Evolutionary conservation across 2,888 invertebrate species (phyloP), one percentile per base, ranked within the genome.

Genomic region (Ormyrus thymus): DNA sequence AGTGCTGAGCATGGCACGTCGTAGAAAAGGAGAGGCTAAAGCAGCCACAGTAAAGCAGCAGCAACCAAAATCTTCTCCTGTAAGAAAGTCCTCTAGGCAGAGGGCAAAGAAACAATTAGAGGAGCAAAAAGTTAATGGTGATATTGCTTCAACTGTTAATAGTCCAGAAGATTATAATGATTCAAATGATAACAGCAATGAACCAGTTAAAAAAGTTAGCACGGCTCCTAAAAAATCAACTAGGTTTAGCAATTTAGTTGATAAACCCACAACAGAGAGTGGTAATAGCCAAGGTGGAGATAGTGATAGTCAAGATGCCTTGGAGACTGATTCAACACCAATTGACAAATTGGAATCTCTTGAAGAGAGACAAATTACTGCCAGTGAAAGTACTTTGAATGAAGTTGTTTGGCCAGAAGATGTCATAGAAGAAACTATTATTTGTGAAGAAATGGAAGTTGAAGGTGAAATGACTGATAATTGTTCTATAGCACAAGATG

Each of bases 381-480:
- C 73, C 45, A 79, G 76, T 43, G 84, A 83, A 11, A 61, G 81
- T 10, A 78, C 79, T 4, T 76, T 84, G 5, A 77, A 80, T 8
- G 81, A 84, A 73, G 81, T 86, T 64, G 45, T 78, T 61, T 78
- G 76, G 78, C 61, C 81, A 4, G 29, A 88, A 62, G 88, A 88
- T 64, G 86, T 90, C 0, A 87, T 89, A 51, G 90, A 90, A 77
- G 90, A 90, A 73, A 90, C 90, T 8, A 87, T 90, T 74, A 87
- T 90, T 55, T 90, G 90, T 69, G 90, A 89, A 78, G 89, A 89
- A 74, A 88, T 90, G 88, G 90, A 90, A 62, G 85, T 89, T 4
- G 89, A 89, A 66, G 81, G 78, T 43, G 83, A 85, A 74, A 76
- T 81, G 2, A 78, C 78, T 15, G 82, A 82, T 66, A 78, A 78